Evolutionary conservation across 1,140 invertebrate species (phyloP), one percentile per base, ranked within the genome.

Genomic region (Platyscapa corneri): DNA sequence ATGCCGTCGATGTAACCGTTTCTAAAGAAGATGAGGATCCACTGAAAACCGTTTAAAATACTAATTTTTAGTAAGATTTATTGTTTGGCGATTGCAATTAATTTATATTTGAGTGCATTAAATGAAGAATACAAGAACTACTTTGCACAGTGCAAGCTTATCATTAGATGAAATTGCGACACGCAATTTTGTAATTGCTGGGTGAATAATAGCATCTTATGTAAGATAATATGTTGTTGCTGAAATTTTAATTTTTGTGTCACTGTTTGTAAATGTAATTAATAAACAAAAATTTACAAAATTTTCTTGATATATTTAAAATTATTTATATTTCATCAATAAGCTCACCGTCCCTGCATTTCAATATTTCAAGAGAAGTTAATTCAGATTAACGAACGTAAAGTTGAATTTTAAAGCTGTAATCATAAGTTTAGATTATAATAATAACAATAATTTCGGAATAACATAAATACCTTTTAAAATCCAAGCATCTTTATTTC

Each of bases 1-100:
- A 94, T 46, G 89, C 94, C 86, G 95, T 97, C 14, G 89, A 95
- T 84, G 93, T 98, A 27, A 83, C 95, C 56, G 93, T 98, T 23
- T 98, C 98, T 12, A 88, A 95, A 88, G 90, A 90, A 53, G 97
- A 98, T 92, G 94, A 91, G 87, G 97, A 98, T 94, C 97, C 95
- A 14, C 88, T 96, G 20, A 92, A 91, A 87, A 95, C 94, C 18
- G 92, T 94, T 14, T 94, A 89, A 94, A 75, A 30, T 27, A 27
- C 6, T 27, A 53, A 67, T n/a, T 27, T 56, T 23, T 1, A 32
- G 46, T 39, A 42, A 3, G 27, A 42, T n/a, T 20, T 60, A 60
- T 60, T 14, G 56, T 6, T 2, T 27, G 3, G 27, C 10, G 23
- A 60, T 3, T 60, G 23, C 14, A 5, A 53, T 7, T 53, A 53